phyloP scores from a whole-genome alignment of 1,140 invertebrate species.

The Mizuhopecten yessoensis region DNA sequence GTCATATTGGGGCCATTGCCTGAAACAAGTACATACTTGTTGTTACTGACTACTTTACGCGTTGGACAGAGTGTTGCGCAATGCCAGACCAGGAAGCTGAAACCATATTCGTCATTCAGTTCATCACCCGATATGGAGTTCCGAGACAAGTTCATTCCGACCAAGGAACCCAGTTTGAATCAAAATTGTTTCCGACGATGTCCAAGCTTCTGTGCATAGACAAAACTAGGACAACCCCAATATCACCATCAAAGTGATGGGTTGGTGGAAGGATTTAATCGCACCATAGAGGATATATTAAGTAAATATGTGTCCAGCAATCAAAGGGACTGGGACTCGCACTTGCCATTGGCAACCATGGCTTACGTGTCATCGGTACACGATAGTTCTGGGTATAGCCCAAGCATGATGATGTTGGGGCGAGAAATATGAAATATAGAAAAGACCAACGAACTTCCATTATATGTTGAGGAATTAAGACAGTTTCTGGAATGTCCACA shows the following conservation, averaged over 20 bases:
- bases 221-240: too few relatives aligned
- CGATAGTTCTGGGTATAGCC: background rate
- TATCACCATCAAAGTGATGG: too few relatives aligned
- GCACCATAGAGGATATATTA: background rate
- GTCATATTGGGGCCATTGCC: background rate
- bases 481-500: background rate
- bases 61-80: background rate
- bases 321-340: too few relatives aligned
- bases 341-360: too few relatives aligned
- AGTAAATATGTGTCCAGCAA: too few relatives aligned
- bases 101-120: background rate
- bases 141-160: too few relatives aligned
- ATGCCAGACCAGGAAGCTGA: background rate
- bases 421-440: background rate
- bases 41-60: too few relatives aligned
- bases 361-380: background rate
- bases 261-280: constrained; percentile 47
- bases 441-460: background rate
- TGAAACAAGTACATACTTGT: background rate
- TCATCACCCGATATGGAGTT: too few relatives aligned
- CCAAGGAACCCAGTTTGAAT: constrained; percentile 49
- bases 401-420: too few relatives aligned
- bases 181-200: background rate
- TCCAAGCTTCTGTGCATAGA: constrained; percentile 14
- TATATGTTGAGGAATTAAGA: background rate